These are phyloP conservation scores for Odontomachus brunneus DNA, from an alignment of 1,140 invertebrate genomes.

Conservation along the genomic window DNA sequence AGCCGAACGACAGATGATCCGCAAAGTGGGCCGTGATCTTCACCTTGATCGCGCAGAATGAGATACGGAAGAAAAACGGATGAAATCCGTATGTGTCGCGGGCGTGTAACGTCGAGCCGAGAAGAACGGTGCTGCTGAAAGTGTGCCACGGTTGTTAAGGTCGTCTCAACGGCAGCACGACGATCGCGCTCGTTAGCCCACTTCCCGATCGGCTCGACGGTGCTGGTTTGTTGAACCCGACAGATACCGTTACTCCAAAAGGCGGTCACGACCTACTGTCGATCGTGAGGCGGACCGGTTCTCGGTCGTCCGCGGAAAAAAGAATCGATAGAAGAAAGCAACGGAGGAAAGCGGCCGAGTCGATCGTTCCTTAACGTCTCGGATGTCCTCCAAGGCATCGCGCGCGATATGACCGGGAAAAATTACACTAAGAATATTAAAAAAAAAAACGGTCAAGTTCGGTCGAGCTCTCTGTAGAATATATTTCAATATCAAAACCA, in stretches of 20 bases:
- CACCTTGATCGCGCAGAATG: constrained; percentile 14
- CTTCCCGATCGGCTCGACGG: constrained; percentile 74
- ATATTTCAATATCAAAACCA: too few species aligned
- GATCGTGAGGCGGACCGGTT: constrained; percentile 21
- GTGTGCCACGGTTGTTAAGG: constrained; percentile 79
- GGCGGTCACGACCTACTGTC: constrained; percentile 82
- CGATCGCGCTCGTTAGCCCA: constrained; percentile 82
- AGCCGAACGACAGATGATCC: background rate
- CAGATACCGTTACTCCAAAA: constrained; percentile 80
- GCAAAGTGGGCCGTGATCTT: background rate
- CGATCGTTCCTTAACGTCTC: too few species aligned
- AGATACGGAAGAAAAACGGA: background rate
- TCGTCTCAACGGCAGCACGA: constrained; percentile 73
- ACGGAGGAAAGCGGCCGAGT: background rate
- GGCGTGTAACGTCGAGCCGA: constrained; percentile 17
- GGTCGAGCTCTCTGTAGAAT: too few species aligned
- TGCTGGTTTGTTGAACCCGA: constrained; percentile 80
- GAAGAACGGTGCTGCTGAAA: constrained; percentile 51
- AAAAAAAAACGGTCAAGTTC: too few species aligned
- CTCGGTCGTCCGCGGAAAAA: too few species aligned
- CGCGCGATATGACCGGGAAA: too few species aligned
- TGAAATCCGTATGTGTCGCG: constrained; percentile 2
- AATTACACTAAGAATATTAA: too few species aligned
- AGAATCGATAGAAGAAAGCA: constrained; percentile 10
- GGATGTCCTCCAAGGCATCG: too few species aligned